These are phyloP conservation scores for Thaumetopoea pityocampa DNA, from an alignment of 1,140 invertebrate species.

Conservation along the genomic window DNA sequence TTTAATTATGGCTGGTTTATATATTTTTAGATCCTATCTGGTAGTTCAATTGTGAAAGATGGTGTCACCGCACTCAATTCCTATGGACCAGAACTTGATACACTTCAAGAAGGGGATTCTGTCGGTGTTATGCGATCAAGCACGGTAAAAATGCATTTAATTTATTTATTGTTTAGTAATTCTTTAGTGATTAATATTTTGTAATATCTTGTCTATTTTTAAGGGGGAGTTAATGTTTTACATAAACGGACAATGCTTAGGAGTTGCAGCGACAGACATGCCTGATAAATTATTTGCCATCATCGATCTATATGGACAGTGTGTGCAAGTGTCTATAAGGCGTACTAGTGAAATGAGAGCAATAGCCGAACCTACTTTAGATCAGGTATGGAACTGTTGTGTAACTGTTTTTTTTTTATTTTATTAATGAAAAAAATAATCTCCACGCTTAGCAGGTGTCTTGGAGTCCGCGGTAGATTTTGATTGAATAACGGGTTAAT, in stretches of 20 bases:
- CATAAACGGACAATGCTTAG: constrained; percentile 92
- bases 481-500: too few relatives aligned
- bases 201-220: constrained; percentile 27
- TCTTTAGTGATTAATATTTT: constrained; percentile 11
- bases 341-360: constrained; percentile 39
- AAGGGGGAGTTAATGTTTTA: constrained; percentile 91
- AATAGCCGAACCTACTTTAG: constrained; percentile 45
- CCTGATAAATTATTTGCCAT: constrained; percentile 89
- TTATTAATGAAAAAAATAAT: too few relatives aligned
- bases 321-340: constrained; percentile 88
- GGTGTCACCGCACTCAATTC: constrained; percentile 80
- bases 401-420: too few relatives aligned
- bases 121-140: constrained; percentile 89
- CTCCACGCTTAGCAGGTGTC: too few relatives aligned
- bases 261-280: constrained; percentile 87
- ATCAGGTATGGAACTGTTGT: constrained; percentile 33
- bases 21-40: constrained; percentile 84
- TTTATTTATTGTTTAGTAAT: constrained; percentile 8
- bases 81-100: constrained; percentile 90
- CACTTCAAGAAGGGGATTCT: constrained; percentile 89
- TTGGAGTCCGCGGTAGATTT: too few relatives aligned
- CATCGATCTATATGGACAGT: constrained; percentile 94
- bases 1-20: constrained; percentile 11
- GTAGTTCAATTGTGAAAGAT: constrained; percentile 89
- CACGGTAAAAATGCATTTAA: constrained; percentile 77